Base-by-base conservation (phyloP, 2,888 invertebrate genomes). In the Diplazon laetatorius region DNA sequence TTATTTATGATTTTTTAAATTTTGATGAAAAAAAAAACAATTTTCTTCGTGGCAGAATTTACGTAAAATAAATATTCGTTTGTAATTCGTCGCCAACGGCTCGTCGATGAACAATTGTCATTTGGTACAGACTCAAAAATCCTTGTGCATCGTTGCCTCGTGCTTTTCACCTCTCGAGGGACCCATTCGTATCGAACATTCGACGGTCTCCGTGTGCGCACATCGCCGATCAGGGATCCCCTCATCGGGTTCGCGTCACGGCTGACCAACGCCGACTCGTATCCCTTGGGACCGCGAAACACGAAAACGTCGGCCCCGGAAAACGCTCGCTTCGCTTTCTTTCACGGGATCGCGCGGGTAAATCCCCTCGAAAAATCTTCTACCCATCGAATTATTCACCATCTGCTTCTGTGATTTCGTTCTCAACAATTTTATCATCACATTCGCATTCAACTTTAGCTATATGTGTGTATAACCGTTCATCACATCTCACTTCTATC, bases 251-350 rank as follows among this genome's bases (percentile, higher is more conserved):
- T 48, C 12, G 59, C 46, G 18, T 48, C 30, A 12, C 18, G 66
- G 50, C 75, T 63, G 78, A 78, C 78, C 20, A 65, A 76, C 78
- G 59, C 44, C 55, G 20, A 35, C 60, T 18, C 60, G 63, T 75
- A 69, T 62, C 81, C 69, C 75, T 80, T 65, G 75, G 68, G 69
- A 77, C 5, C 30, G 35, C 57, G 77, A 48, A 60, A 52, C 14
- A 39, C 5, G 22, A 6, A 20, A 65, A 37, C n/a, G 48, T 20
- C 18, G 39, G 20, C 20, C 9, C 50, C 39, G 37, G 37, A 22
- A n/a, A 52, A 39, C 22, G 50, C 50, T 50, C 10, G 50, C 50
- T 65, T 16, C 14, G 50, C 12, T 48, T 37, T 52, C 50, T 4
- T 18, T 46, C 9, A 12, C 8, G n/a, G n/a, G 35, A 52, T 52